Percentiles rank a stretch among this genome's conserved stretches.
phyloP scores from a whole-genome alignment of 2,797 vertebrate genomes.

The Iguana delicatissima region DNA sequence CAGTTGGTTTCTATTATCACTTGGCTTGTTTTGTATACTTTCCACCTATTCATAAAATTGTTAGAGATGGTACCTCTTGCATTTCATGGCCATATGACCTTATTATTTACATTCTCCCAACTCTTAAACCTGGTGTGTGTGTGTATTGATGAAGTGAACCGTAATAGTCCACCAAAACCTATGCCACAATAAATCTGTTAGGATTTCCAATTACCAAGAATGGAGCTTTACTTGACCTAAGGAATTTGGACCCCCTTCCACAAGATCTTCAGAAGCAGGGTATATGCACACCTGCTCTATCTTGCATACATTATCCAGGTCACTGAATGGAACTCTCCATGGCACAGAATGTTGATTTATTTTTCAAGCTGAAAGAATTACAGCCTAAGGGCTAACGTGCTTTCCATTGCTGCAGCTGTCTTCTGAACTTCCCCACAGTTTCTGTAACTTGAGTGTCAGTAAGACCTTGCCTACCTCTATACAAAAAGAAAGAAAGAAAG shows the following conservation, averaged over 20 bases:
- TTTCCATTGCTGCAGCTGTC: slow-evolving; percentile 5
- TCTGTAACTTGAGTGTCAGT: not conserved
- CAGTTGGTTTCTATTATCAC: not conserved
- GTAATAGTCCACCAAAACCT: not conserved
- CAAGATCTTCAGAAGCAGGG: not conserved
- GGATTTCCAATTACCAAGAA: not conserved
- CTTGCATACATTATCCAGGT: not conserved
- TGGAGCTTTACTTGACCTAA: not conserved
- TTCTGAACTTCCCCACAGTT: not conserved
- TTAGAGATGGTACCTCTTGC: not conserved
- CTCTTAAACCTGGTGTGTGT: not conserved
- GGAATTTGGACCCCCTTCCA: not conserved
- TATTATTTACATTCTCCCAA: not conserved
- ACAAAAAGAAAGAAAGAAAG: not conserved
- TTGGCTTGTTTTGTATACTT: not conserved
- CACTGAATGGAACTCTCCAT: not conserved
- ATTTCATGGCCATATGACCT: not conserved
- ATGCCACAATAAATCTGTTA: not conserved
- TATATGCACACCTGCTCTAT: not conserved
- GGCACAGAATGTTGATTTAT: not conserved
- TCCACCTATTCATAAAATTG: not conserved
- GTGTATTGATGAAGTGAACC: no score
- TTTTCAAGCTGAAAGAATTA: slow-evolving; percentile 3
- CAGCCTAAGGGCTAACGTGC: not conserved
- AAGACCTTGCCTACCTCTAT: not conserved